Conservation (phyloP, 2,113 vertebrate genomes). For the western clawed frog (Xenopus tropicalis) region UCB_Xtro_10.0 CM004444.2:80235501-80236000, state of each 20-base stretch:
- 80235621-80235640: too few relatives aligned
- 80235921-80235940: conserved; percentile 36
- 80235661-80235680: too few relatives aligned
- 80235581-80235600: too few relatives aligned
- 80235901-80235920: conserved; percentile 47
- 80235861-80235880: conserved; percentile 39
- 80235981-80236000: conserved; percentile 21
- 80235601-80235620: too few relatives aligned
- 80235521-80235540: too few relatives aligned
- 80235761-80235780: conserved; percentile 18
- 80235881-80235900: conserved; percentile 40
- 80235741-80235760: conserved; percentile 26
- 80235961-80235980: conserved; percentile 29
- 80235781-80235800: conserved; percentile 38
- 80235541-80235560: too few relatives aligned
- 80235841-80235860: conserved; percentile 31
- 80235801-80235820: conserved; percentile 41
- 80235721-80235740: conserved; percentile 21
- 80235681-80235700: background rate
- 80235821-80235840: conserved; percentile 45
- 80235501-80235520: too few relatives aligned
- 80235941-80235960: conserved; percentile 42
- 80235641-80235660: too few relatives aligned
- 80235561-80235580: too few relatives aligned
- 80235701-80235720: conserved; percentile 16